A percentile compares a stretch with the other conserved stretches of the same genome.
Evolutionary conservation across 1,140 invertebrate species (phyloP).

Genomic region (Steinernema feltiae): DNA sequence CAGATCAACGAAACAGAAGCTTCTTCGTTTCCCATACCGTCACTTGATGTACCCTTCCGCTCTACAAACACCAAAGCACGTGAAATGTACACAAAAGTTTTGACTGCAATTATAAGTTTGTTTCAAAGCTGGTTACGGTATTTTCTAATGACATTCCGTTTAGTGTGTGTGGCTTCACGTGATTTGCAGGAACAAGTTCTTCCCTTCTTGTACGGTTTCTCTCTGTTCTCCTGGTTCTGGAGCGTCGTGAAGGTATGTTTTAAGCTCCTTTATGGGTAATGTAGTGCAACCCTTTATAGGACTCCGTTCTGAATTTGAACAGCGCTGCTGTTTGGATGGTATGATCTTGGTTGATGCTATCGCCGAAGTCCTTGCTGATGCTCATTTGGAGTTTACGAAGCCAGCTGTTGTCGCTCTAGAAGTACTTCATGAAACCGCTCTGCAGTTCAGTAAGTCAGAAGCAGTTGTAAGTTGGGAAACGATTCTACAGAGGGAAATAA

Average conservation of each 20-base stretch:
- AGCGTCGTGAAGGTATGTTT: slow-evolving; percentile 6
- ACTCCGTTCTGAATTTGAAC: no score
- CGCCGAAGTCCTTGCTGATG: slow-evolving; percentile 27
- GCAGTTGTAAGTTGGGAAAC: no score
- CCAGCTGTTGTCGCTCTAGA: slow-evolving; percentile 27
- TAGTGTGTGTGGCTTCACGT: neutral
- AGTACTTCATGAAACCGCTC: no score
- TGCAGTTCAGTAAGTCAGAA: no score
- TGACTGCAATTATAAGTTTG: slow-evolving; percentile 27
- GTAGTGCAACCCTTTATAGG: neutral
- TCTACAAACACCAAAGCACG: slow-evolving; percentile 5
- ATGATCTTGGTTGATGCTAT: slow-evolving; percentile 32
- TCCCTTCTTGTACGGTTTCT: slow-evolving; percentile 22
- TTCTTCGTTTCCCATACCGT: neutral
- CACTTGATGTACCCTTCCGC: neutral
- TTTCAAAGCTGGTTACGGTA: neutral
- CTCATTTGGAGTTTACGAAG: slow-evolving; percentile 23
- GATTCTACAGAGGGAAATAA: no score
- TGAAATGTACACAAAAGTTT: slow-evolving; percentile 26
- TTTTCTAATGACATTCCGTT: neutral
- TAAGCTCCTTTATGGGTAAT: neutral
- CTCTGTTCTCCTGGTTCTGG: neutral
- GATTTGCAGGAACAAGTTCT: slow-evolving; percentile 2
- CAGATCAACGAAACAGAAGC: slow-evolving; percentile 17
- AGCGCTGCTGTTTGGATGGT: slow-evolving; percentile 24